phyloP scores from a whole-genome alignment of 2,888 invertebrate species.

The Torymus texanus region DNA sequence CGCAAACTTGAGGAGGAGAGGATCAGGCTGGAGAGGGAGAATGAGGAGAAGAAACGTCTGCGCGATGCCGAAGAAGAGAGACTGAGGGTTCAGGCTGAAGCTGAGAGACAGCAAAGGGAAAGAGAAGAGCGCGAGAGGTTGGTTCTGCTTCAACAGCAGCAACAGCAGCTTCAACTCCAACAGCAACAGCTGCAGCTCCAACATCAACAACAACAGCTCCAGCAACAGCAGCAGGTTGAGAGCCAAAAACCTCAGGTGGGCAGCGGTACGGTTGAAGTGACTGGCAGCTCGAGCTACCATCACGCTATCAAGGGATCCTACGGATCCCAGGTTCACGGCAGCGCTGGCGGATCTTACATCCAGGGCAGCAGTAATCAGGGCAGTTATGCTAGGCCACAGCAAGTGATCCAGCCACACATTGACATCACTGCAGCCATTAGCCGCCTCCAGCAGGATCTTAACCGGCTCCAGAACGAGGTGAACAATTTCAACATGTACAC shows the following conservation, averaged over 20 bases:
- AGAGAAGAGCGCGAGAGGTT: background rate
- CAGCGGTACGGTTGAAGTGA: too few species aligned
- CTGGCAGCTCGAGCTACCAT: too few species aligned
- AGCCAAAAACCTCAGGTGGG: background rate
- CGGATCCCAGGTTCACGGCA: too few species aligned
- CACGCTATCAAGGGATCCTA: too few species aligned
- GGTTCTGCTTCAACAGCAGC: background rate
- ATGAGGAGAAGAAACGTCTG: background rate
- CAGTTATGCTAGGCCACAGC: background rate
- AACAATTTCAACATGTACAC: slow-evolving; percentile 54
- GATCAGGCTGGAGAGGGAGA: slow-evolving; percentile 53
- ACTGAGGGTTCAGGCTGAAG: slow-evolving; percentile 7
- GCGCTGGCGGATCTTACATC: background rate
- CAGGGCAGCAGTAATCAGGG: background rate
- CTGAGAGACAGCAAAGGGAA: slow-evolving; percentile 10
- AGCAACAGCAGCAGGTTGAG: background rate
- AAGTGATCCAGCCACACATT: slow-evolving; percentile 30
- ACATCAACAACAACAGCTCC: background rate
- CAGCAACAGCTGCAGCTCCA: background rate
- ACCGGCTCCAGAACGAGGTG: slow-evolving; percentile 56
- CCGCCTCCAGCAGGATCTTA: slow-evolving; percentile 53
- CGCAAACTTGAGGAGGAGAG: slow-evolving; percentile 50
- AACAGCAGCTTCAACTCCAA: background rate
- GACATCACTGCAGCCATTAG: slow-evolving; percentile 41
- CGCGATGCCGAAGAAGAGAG: slow-evolving; percentile 18